phyloP scores from a whole-genome alignment of 2,888 invertebrate genomes.

The Acronicta aceris region DNA sequence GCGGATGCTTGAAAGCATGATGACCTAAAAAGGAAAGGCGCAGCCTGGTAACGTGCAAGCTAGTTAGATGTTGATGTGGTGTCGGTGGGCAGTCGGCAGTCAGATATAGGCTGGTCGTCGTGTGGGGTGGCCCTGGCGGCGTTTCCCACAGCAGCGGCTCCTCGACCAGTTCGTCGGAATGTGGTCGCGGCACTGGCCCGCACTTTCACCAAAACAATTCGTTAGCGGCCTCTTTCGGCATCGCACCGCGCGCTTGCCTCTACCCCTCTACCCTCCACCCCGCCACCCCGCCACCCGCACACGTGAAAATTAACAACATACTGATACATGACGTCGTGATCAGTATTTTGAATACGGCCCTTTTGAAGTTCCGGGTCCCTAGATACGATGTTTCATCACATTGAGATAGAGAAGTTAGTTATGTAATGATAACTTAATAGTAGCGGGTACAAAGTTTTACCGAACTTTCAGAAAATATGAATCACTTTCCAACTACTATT shows the following conservation, averaged over 20 bases:
- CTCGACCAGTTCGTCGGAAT: slow-evolving; percentile 88
- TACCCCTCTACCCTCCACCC: slow-evolving; percentile 76
- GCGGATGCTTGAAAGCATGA: slow-evolving; percentile 10
- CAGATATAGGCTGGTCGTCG: slow-evolving; percentile 78
- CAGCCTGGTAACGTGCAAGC: slow-evolving; percentile 21
- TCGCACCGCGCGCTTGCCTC: slow-evolving; percentile 78
- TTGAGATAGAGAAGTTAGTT: slow-evolving; percentile 16
- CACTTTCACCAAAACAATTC: slow-evolving; percentile 90
- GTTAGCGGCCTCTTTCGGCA: slow-evolving; percentile 88
- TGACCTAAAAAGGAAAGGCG: slow-evolving; percentile 17
- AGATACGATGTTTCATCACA: slow-evolving; percentile 46
- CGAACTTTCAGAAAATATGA: slow-evolving; percentile 16
- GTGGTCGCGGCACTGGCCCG: slow-evolving; percentile 88
- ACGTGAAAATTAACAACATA: slow-evolving; percentile 86
- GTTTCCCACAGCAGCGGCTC: slow-evolving; percentile 89
- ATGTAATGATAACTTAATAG: neutral
- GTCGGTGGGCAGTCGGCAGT: slow-evolving; percentile 61
- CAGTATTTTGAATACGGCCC: slow-evolving; percentile 76
- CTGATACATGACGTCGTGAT: slow-evolving; percentile 79
- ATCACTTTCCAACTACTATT: neutral
- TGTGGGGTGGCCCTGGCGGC: slow-evolving; percentile 85
- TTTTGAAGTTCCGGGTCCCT: slow-evolving; percentile 72
- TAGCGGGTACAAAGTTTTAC: neutral
- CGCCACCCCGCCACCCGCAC: slow-evolving; percentile 78
- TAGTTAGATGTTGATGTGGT: slow-evolving; percentile 48